Percentiles rank a stretch among this genome's conserved stretches.
phyloP scores from a whole-genome alignment of 1,140 invertebrate species.

The Campoletis sonorensis region DNA sequence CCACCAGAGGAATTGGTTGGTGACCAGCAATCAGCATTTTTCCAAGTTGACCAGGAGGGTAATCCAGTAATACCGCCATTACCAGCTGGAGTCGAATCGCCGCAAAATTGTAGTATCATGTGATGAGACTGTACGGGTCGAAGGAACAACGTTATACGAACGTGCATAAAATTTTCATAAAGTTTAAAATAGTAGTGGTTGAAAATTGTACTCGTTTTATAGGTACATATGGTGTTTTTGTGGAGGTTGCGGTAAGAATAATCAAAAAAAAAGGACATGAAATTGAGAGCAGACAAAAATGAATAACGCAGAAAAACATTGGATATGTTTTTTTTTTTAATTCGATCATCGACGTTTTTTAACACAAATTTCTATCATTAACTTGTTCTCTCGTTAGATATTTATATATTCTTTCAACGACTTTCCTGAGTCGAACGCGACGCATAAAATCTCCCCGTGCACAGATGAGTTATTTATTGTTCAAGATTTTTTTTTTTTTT shows the following conservation, averaged over 20 bases:
- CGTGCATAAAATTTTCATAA: constrained; percentile 13
- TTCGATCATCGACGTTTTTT: constrained; percentile 14
- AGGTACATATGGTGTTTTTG: constrained; percentile 3
- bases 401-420: neutral
- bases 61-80: constrained; percentile 60
- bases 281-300: neutral
- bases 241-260: neutral
- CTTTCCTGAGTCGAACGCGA: neutral
- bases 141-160: neutral
- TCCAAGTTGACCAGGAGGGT: constrained; percentile 65
- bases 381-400: neutral
- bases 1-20: constrained; percentile 91
- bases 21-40: constrained; percentile 75
- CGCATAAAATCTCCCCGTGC: constrained; percentile 22
- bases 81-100: constrained; percentile 60
- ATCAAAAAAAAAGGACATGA: neutral
- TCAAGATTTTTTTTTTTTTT: neutral
- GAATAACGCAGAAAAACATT: constrained; percentile 21
- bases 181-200: constrained; percentile 11
- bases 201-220: constrained; percentile 1
- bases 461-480: constrained; percentile 28
- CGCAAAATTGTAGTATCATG: constrained; percentile 71
- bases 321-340: constrained; percentile 2
- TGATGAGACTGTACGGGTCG: constrained; percentile 49
- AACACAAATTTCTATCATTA: constrained; percentile 6